phyloP scores from a whole-genome alignment of 1,140 invertebrate species.

The Himalopsyche phryganea region DNA sequence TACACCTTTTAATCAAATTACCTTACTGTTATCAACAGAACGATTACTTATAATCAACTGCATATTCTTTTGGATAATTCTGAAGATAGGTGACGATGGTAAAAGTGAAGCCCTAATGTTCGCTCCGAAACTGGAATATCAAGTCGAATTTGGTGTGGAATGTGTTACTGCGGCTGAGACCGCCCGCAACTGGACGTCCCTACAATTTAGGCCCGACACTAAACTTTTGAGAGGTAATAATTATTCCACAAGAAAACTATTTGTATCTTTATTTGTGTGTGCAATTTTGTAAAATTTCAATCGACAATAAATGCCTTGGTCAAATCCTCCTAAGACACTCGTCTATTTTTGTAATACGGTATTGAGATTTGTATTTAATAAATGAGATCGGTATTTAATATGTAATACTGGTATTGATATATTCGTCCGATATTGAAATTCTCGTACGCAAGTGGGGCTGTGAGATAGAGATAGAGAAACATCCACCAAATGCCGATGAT shows the following conservation, averaged over 20 bases:
- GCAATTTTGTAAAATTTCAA: constrained; percentile 1
- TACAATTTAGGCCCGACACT: constrained; percentile 46
- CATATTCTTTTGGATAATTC: constrained; percentile 4
- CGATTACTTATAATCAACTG: no score
- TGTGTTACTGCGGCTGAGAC: constrained; percentile 44
- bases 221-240: constrained; percentile 47
- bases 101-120: constrained; percentile 37
- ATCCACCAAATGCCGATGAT: no score
- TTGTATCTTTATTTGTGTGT: no score
- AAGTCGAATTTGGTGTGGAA: constrained; percentile 47
- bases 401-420: not conserved
- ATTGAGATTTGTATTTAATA: not conserved
- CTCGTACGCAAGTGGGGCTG: no score
- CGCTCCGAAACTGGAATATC: constrained; percentile 50
- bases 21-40: no score
- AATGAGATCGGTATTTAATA: not conserved
- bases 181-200: constrained; percentile 44
- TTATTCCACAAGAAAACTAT: no score
- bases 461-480: no score
- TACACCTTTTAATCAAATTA: no score
- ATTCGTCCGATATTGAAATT: no score
- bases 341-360: constrained; percentile 3
- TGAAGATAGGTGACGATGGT: constrained; percentile 31
- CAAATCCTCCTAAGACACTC: not conserved
- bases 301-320: not conserved